Evolutionary conservation across 2,113 vertebrate species (phyloP).

Genomic region (Anseranas semipalmata): DNA sequence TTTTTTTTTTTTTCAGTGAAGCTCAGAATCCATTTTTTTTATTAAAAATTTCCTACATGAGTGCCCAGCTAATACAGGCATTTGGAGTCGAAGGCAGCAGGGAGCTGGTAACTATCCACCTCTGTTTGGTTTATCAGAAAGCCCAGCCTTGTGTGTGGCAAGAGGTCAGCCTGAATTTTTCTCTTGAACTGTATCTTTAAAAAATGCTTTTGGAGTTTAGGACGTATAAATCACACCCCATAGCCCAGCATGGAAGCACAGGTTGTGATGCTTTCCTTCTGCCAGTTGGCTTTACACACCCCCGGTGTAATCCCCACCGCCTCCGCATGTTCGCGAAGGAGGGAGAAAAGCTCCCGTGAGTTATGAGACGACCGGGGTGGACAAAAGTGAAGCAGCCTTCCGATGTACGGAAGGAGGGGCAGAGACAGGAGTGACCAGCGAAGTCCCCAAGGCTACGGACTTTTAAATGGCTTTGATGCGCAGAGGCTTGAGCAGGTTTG

Average conservation of each 20-base stretch:
- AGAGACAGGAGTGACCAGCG: accelerated
- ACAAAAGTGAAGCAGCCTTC: not conserved
- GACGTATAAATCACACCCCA: not conserved
- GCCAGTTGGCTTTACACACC: not conserved
- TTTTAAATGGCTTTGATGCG: not conserved
- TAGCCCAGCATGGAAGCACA: not conserved
- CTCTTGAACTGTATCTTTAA: not conserved
- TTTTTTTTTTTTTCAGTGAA: not conserved
- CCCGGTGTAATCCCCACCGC: not conserved
- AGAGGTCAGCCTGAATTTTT: slow-evolving; percentile 14
- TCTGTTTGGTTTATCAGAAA: not conserved
- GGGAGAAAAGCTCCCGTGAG: not conserved
- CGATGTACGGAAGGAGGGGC: accelerated
- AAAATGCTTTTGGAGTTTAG: not conserved
- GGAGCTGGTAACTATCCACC: not conserved
- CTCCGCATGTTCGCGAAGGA: not conserved
- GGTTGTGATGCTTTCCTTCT: not conserved
- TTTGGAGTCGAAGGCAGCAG: not conserved
- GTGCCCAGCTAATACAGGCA: not conserved
- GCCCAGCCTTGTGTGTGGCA: not conserved
- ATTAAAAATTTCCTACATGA: slow-evolving; percentile 1
- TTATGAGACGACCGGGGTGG: accelerated
- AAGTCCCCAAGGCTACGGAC: not conserved
- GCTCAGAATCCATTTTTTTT: not conserved
- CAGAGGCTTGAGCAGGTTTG: not conserved